phyloP scores from a whole-genome alignment of 2,888 invertebrate species.

The Crioceris asparagi region DNA sequence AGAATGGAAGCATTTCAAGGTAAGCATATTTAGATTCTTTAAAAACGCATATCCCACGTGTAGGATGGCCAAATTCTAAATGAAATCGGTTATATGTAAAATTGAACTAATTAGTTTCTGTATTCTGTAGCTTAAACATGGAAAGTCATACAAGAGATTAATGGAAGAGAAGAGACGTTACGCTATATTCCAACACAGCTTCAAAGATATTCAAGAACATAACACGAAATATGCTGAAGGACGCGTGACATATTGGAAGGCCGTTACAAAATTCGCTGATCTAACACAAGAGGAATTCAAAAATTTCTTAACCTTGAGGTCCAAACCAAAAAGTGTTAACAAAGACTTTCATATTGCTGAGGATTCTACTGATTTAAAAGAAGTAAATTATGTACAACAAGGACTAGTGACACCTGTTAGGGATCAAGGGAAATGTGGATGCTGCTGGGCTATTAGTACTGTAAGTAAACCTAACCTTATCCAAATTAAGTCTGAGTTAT shows the following conservation, averaged over 20 bases:
- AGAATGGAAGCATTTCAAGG: conserved; percentile 2
- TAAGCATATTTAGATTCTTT: too few relatives aligned
- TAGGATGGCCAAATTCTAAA: too few relatives aligned
- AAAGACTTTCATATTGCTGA: too few relatives aligned
- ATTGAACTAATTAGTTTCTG: too few relatives aligned
- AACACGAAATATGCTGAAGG: conserved; percentile 16
- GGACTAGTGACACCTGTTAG: conserved; percentile 45
- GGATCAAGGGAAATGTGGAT: conserved; percentile 48
- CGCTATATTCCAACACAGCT: conserved; percentile 14
- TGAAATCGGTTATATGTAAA: too few relatives aligned
- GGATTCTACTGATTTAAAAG: too few relatives aligned
- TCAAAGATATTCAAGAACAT: conserved; percentile 16
- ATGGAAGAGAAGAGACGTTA: conserved; percentile 12
- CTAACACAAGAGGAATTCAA: conserved; percentile 17
- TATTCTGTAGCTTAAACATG: background rate
- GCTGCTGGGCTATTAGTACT: conserved; percentile 55
- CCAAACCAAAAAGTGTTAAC: too few relatives aligned
- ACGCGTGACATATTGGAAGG: conserved; percentile 12
- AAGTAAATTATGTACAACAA: conserved; percentile 40
- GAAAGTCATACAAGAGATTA: background rate
- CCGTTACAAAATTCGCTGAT: conserved; percentile 36
- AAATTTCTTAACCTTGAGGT: too few relatives aligned
- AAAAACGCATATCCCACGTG: too few relatives aligned
- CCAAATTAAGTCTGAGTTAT: background rate
- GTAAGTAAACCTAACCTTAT: conserved; percentile 29